Conservation (phyloP, 2,113 vertebrate species). For the Speoplatyrhinus poulsoni region DNA sequence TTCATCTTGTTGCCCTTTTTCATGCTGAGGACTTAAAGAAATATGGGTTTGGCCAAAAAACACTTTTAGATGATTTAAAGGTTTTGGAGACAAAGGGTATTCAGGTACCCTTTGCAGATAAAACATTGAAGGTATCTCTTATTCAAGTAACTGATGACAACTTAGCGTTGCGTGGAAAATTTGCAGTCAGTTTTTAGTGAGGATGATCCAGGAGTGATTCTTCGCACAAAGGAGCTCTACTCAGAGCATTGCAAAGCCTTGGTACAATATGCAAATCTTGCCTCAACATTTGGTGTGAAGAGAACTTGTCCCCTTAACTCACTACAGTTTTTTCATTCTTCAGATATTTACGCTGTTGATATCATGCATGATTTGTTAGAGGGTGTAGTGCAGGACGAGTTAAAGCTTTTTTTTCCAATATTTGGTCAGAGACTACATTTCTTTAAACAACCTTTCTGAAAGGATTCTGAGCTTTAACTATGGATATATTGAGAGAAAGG, state of each 20-base stretch:
- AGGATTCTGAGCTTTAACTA: conserved; percentile 27
- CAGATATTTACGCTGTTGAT: conserved; percentile 29
- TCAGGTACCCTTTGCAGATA: conserved; percentile 18
- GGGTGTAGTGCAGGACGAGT: conserved; percentile 20
- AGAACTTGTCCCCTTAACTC: conserved; percentile 17
- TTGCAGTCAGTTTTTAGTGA: conserved; percentile 22
- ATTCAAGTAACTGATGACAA: conserved; percentile 1
- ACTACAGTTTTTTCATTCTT: conserved; percentile 24
- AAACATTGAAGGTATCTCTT: conserved; percentile 10
- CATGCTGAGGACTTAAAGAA: conserved; percentile 29
- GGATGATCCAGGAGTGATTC: conserved; percentile 23
- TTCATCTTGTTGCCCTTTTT: conserved; percentile 24
- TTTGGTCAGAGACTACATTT: conserved; percentile 14
- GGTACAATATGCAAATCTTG: conserved; percentile 10
- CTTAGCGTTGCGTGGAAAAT: conserved; percentile 6
- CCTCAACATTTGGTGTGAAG: conserved; percentile 15
- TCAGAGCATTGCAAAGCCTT: conserved; percentile 18
- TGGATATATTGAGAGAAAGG: conserved; percentile 20
- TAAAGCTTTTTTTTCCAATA: conserved; percentile 31
- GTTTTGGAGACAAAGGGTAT: conserved; percentile 22
- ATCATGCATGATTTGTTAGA: conserved; percentile 35
- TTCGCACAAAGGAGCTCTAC: conserved; percentile 14
- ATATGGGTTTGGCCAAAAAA: conserved; percentile 32
- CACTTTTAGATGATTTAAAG: conserved; percentile 21
- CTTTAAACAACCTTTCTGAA: conserved; percentile 16